Evolutionary conservation across 2,888 invertebrate species (phyloP).

Genomic region (Lepidochrysops patricia): DNA sequence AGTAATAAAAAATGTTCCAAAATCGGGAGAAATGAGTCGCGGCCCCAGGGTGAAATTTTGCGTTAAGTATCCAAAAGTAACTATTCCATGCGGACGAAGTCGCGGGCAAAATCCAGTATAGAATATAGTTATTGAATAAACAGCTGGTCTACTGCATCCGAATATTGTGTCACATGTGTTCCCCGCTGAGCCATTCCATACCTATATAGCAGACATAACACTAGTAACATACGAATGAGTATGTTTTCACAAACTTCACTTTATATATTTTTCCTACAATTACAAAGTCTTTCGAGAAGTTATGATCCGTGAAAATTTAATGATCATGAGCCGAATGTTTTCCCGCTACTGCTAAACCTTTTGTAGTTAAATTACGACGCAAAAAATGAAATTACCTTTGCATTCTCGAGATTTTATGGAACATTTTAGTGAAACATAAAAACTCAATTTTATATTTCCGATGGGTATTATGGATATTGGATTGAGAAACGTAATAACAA

Average conservation of each 20-base stretch:
- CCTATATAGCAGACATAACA: too few relatives aligned
- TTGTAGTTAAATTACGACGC: not conserved
- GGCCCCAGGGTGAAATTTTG: too few relatives aligned
- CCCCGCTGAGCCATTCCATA: too few relatives aligned
- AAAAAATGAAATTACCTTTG: not conserved
- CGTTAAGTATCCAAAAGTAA: too few relatives aligned
- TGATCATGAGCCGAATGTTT: constrained; percentile 5
- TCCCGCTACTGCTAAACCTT: not conserved
- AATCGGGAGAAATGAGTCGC: too few relatives aligned
- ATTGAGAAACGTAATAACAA: too few relatives aligned
- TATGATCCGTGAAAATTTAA: constrained; percentile 7
- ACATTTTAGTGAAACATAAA: not conserved
- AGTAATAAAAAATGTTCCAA: too few relatives aligned
- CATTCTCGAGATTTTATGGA: not conserved
- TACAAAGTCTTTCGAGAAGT: not conserved
- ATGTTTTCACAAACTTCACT: not conserved
- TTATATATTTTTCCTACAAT: not conserved
- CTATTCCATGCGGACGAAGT: too few relatives aligned
- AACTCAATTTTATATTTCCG: not conserved
- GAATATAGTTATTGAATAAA: too few relatives aligned
- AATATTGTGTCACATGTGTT: too few relatives aligned
- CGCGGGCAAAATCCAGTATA: too few relatives aligned
- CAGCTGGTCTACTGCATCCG: too few relatives aligned
- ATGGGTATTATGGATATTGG: not conserved
- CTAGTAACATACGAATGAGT: not conserved